Percentiles rank a stretch among this genome's conserved stretches.
Conservation (phyloP, 2,113 vertebrate species). For the Pantherophis guttatus region DNA sequence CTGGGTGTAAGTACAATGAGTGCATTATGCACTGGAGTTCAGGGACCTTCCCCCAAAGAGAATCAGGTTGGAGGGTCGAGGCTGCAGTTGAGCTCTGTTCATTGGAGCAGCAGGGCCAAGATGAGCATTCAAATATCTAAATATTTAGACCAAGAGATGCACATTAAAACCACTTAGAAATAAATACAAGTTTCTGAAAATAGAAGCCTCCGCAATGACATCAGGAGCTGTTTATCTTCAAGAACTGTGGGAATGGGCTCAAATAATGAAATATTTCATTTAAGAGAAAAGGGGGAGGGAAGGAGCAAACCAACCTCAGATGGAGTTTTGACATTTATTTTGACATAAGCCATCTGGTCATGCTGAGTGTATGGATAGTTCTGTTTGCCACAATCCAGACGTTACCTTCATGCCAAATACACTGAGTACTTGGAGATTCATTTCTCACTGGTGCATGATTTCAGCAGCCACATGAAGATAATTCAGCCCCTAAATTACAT, state of each 20-base stretch:
- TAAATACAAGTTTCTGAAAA: slow-evolving; percentile 64
- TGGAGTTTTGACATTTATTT: slow-evolving; percentile 37
- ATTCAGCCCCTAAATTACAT: neutral
- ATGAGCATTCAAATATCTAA: slow-evolving; percentile 59
- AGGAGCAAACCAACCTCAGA: slow-evolving; percentile 44
- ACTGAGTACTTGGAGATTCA: neutral
- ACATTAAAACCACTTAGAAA: slow-evolving; percentile 60
- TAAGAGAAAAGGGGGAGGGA: slow-evolving; percentile 13
- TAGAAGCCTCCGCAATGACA: slow-evolving; percentile 57
- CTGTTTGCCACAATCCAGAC: neutral
- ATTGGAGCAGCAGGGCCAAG: slow-evolving; percentile 53
- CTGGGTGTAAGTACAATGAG: slow-evolving; percentile 55
- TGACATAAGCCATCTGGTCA: slow-evolving; percentile 27
- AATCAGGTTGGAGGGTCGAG: slow-evolving; percentile 28
- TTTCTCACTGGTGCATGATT: neutral
- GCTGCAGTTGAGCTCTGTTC: slow-evolving; percentile 61
- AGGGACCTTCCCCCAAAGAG: slow-evolving; percentile 34
- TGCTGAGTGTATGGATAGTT: neutral
- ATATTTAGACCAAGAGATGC: slow-evolving; percentile 66
- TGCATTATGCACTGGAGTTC: slow-evolving; percentile 44
- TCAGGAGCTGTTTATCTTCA: slow-evolving; percentile 61
- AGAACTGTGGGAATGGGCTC: slow-evolving; percentile 53
- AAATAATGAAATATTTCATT: slow-evolving; percentile 55
- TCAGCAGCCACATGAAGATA: neutral
- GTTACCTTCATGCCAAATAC: slow-evolving; percentile 1